Conservation (phyloP, 2,113 vertebrate species). For the Anguilla rostrata region DNA sequence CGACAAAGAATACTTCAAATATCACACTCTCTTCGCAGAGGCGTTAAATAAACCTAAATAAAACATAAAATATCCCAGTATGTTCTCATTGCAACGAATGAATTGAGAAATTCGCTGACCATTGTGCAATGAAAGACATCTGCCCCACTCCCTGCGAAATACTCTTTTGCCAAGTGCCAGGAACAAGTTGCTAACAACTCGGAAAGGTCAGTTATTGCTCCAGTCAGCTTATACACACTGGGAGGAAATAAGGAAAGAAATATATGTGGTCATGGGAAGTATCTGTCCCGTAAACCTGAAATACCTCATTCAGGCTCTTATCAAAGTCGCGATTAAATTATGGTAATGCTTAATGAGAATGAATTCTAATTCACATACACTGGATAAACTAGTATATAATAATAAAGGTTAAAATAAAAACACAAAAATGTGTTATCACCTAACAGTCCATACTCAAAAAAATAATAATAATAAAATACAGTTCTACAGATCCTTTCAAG, state of each 20-base stretch:
- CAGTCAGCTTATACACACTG: neutral
- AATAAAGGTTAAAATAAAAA: too few species aligned
- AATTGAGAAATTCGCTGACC: neutral
- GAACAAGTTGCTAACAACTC: neutral
- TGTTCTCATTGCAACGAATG: neutral
- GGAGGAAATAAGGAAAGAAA: neutral
- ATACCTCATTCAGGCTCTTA: too few species aligned
- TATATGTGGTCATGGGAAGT: neutral
- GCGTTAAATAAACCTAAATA: neutral
- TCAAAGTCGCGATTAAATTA: too few species aligned
- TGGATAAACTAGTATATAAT: too few species aligned
- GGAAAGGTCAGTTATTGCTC: neutral
- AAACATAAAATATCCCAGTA: neutral
- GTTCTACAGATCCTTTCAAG: neutral
- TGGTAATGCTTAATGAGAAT: too few species aligned
- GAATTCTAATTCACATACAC: too few species aligned
- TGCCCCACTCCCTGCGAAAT: neutral
- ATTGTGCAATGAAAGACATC: neutral
- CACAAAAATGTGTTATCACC: too few species aligned
- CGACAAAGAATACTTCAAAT: neutral
- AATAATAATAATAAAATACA: too few species aligned
- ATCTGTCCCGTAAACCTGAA: too few species aligned
- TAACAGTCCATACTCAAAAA: too few species aligned
- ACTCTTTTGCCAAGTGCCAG: neutral
- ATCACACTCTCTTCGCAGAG: neutral